These are phyloP conservation scores for Orchesella cincta DNA, from an alignment of 1,140 invertebrate species.

Conservation along the genomic window DNA sequence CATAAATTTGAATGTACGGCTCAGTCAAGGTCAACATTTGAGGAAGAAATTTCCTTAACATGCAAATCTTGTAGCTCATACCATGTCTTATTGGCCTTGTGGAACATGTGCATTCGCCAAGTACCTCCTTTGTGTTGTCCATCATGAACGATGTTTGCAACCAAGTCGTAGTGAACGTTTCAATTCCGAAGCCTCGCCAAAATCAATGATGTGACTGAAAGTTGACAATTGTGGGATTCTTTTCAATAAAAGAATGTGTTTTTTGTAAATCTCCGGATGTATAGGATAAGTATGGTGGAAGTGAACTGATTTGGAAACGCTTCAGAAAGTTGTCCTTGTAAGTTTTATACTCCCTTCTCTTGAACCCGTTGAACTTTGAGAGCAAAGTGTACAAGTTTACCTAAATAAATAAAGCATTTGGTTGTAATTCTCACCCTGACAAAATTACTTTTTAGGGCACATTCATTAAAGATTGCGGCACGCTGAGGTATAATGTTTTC, in stretches of 20 bases:
- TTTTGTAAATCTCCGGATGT: constrained; percentile 96
- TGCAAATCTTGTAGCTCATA: constrained; percentile 99
- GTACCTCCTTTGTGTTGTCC: constrained; percentile 91
- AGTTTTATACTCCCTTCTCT: constrained; percentile 97
- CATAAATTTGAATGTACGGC: constrained; percentile 86
- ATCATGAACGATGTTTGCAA: constrained; percentile 98
- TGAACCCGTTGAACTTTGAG: constrained; percentile 92
- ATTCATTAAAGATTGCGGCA: no score
- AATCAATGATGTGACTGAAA: constrained; percentile 97
- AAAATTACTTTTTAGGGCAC: no score
- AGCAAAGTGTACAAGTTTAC: constrained; percentile 91
- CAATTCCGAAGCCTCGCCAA: constrained; percentile 71
- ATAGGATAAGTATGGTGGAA: constrained; percentile 97
- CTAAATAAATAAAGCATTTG: no score
- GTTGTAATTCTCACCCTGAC: no score
- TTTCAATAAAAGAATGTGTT: constrained; percentile 98
- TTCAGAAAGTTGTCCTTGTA: constrained; percentile 99
- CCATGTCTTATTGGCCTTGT: constrained; percentile 83
- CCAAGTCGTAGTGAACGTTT: constrained; percentile 75
- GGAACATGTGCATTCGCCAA: constrained; percentile 93
- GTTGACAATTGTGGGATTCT: constrained; percentile 99
- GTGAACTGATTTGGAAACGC: constrained; percentile 88
- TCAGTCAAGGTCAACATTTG: constrained; percentile 99
- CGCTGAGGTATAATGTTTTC: constrained; percentile 99
- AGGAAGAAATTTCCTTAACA: constrained; percentile 94